Percentiles rank a stretch among this genome's conserved stretches.
Evolutionary conservation across 2,113 vertebrate species (phyloP).

Genomic region (Melanerpes aurifrons): DNA sequence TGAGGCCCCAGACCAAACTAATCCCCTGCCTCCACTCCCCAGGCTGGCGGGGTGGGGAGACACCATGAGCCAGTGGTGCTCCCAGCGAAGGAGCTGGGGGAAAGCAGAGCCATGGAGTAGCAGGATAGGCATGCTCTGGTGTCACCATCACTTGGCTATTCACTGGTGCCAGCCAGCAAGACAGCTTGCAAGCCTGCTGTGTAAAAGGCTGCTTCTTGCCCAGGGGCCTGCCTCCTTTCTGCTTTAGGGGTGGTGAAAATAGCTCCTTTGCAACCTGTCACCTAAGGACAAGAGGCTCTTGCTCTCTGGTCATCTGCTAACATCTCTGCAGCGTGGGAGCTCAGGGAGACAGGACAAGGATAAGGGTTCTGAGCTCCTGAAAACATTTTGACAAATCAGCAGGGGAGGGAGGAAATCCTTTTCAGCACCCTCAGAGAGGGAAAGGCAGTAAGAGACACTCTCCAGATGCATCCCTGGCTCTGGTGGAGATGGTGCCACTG

Average conservation of each 20-base stretch:
- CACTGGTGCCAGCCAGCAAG: background rate
- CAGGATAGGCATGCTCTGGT: background rate
- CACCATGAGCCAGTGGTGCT: background rate
- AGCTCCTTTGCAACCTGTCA: background rate
- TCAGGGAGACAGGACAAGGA: background rate
- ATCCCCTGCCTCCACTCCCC: accelerated
- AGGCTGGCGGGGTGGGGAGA: background rate
- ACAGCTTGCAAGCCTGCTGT: background rate
- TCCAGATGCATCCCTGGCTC: background rate
- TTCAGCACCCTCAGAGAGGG: background rate
- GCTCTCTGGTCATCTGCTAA: background rate
- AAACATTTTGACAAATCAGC: background rate
- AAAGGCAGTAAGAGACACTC: background rate
- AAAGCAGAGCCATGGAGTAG: background rate
- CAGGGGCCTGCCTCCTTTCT: background rate
- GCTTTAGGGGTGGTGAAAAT: background rate
- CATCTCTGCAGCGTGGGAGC: background rate
- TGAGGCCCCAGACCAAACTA: background rate
- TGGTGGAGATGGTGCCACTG: accelerated
- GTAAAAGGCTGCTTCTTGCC: background rate
- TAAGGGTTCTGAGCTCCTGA: background rate
- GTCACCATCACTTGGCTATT: background rate
- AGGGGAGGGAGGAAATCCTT: background rate
- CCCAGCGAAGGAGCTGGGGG: background rate
- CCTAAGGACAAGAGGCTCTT: too few relatives aligned